Evolutionary conservation across 53 echinoderm and acorn worm species (phyloP).

Genomic region (Hippasteria phrygiana): DNA sequence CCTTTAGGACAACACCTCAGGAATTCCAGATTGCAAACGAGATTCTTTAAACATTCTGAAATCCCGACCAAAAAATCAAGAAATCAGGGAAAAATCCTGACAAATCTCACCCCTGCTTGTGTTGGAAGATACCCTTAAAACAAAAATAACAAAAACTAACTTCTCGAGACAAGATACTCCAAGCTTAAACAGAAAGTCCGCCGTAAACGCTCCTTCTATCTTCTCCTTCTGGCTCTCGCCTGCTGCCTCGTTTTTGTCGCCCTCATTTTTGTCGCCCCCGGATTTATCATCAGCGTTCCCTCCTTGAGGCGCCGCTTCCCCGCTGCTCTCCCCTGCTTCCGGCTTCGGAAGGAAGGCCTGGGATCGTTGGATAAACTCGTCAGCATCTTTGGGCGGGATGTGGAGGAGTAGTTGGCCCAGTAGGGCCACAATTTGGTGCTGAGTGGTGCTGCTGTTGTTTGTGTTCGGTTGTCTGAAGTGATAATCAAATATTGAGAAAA

Average conservation of each 20-base stretch:
- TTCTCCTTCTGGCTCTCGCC: background rate
- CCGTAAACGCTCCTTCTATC: constrained; percentile 78
- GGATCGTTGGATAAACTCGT: constrained; percentile 16
- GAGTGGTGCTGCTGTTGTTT: constrained; percentile 58
- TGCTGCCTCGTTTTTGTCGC: constrained; percentile 10
- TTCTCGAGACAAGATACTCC: constrained; percentile 94
- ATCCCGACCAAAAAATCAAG: too few species aligned
- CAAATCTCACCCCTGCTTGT: background rate
- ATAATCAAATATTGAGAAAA: background rate
- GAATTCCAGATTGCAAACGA: too few species aligned
- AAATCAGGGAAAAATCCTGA: too few species aligned
- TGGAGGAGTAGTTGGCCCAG: constrained; percentile 85
- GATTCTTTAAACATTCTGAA: too few species aligned
- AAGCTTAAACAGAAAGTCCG: constrained; percentile 84
- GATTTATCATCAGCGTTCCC: background rate
- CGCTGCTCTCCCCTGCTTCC: background rate
- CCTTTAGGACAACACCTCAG: too few species aligned
- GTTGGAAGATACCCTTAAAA: background rate
- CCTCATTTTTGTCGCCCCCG: too few species aligned
- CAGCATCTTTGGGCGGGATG: constrained; percentile 75
- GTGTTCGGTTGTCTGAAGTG: constrained; percentile 28
- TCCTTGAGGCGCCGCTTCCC: background rate
- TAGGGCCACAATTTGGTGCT: constrained; percentile 91
- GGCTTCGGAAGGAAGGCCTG: background rate
- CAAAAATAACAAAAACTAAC: constrained; percentile 64